Evolutionary conservation across 2,888 invertebrate species (phyloP).

Genomic region (Eugnorisma glareosa): DNA sequence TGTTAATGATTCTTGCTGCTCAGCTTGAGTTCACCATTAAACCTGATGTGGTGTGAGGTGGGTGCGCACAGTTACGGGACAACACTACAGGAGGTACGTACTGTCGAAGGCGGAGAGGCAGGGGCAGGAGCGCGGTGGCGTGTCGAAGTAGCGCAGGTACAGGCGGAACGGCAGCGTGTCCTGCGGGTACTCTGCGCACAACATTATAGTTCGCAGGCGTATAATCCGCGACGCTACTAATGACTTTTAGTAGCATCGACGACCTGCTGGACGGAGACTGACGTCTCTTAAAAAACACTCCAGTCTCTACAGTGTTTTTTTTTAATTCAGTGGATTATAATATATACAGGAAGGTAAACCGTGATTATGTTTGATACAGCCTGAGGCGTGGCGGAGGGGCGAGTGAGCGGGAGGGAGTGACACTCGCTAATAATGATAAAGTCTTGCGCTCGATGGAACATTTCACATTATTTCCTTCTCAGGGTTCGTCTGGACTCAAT

Average conservation of each 20-base stretch:
- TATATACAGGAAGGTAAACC: background rate
- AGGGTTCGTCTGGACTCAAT: conserved; percentile 13
- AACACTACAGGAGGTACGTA: conserved; percentile 42
- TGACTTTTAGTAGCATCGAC: background rate
- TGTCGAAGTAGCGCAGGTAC: conserved; percentile 77
- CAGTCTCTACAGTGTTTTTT: background rate
- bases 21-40: background rate
- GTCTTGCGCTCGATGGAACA: conserved; percentile 13
- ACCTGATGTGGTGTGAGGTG: too few species aligned
- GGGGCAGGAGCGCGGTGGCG: conserved; percentile 65
- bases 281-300: background rate
- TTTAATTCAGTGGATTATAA: background rate
- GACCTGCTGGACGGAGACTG: background rate
- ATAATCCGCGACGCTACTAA: background rate
- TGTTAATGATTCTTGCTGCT: background rate
- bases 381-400: background rate
- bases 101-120: conserved; percentile 64
- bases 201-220: background rate
- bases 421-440: background rate
- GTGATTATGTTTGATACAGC: background rate
- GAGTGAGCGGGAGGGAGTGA: background rate
- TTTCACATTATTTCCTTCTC: conserved; percentile 21
- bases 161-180: conserved; percentile 79
- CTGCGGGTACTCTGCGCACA: conserved; percentile 70
- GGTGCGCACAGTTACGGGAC: background rate